phyloP scores from a whole-genome alignment of 1,140 invertebrate species.

The Euglossa dilemma region DNA sequence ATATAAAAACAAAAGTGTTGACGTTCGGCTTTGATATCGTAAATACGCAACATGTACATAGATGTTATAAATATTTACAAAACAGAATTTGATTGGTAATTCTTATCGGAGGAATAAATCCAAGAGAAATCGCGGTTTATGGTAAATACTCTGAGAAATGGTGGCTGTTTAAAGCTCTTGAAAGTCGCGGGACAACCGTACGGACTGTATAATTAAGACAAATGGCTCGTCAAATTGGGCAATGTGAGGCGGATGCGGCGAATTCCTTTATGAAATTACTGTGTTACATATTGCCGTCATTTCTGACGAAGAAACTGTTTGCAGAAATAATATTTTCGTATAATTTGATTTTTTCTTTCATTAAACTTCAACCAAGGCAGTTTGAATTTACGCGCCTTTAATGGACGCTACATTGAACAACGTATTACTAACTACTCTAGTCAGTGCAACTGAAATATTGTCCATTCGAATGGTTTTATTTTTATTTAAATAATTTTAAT shows the following conservation, averaged over 20 bases:
- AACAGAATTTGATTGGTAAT: neutral
- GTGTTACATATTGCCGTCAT: neutral
- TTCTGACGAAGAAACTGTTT: neutral
- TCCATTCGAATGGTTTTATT: too few species aligned
- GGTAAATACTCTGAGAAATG: too few species aligned
- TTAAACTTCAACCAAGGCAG: neutral
- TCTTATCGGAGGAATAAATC: neutral
- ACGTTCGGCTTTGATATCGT: neutral
- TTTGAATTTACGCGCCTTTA: too few species aligned
- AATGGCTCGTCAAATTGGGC: constrained; percentile 18
- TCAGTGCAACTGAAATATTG: neutral
- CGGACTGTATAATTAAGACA: constrained; percentile 15
- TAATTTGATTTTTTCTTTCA: neutral
- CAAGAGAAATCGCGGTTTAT: neutral
- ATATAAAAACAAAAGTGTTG: constrained; percentile 43
- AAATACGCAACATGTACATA: neutral
- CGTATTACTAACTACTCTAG: too few species aligned
- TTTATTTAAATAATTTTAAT: too few species aligned
- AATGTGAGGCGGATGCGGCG: constrained; percentile 9
- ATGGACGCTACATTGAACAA: neutral
- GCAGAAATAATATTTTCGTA: neutral
- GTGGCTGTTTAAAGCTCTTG: neutral
- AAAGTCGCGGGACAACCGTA: neutral
- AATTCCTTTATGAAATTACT: constrained; percentile 13
- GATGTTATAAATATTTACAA: constrained; percentile 44